Conservation (phyloP, 1,140 invertebrate genomes). For the Scaptomyza graminum region DNA sequence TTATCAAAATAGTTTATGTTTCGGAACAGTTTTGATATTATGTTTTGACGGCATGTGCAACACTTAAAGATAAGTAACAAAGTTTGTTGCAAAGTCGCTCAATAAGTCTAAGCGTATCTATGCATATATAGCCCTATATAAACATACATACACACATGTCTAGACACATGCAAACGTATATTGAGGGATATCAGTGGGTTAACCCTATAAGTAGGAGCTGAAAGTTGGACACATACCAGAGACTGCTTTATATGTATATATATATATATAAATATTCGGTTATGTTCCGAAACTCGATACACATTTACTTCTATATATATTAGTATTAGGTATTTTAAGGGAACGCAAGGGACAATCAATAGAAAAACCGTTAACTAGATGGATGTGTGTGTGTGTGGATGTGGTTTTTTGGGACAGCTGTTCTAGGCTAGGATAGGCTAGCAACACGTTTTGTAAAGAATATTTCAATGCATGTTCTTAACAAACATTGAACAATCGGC, state of each 20-base stretch:
- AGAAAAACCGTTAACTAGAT: conserved; percentile 28
- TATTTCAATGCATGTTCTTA: conserved; percentile 57
- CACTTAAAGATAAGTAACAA: conserved; percentile 80
- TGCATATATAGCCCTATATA: conserved; percentile 10
- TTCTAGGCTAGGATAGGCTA: conserved; percentile 63
- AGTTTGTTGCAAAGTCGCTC: conserved; percentile 53
- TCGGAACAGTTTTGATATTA: conserved; percentile 37
- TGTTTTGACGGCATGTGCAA: conserved; percentile 75
- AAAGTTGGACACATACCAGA: conserved; percentile 43
- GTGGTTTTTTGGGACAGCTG: conserved; percentile 51
- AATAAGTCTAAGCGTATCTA: conserved; percentile 26
- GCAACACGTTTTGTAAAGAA: conserved; percentile 63
- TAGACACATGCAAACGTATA: conserved; percentile 12
- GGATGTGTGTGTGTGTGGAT: conserved; percentile 10
- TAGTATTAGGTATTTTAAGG: conserved; percentile 23
- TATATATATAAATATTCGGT: conserved; percentile 7
- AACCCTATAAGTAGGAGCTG: conserved; percentile 14
- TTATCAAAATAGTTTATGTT: conserved; percentile 31
- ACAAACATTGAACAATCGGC: conserved; percentile 58
- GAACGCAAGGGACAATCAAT: conserved; percentile 15
- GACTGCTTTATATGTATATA: conserved; percentile 12
- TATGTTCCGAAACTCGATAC: conserved; percentile 17
- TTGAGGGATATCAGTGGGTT: conserved; percentile 39
- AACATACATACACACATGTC: conserved; percentile 14
- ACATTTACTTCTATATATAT: conserved; percentile 1